Conservation (phyloP, 2,113 vertebrate species). For the Engystomops pustulosus region DNA sequence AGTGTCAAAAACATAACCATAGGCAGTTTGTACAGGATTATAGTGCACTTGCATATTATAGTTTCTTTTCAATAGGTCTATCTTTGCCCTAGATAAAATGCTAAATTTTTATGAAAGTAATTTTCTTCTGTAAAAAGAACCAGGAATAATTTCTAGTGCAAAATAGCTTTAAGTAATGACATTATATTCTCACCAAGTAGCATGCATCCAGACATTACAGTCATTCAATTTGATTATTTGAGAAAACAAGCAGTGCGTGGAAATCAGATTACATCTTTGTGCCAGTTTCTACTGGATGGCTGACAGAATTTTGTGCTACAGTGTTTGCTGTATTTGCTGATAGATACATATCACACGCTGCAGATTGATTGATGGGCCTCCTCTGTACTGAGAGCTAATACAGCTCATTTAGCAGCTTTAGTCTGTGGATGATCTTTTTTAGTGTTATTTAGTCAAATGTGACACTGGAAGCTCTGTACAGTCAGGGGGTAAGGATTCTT, state of each 20-base stretch:
- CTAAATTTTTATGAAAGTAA: background rate
- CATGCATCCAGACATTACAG: background rate
- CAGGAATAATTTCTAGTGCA: background rate
- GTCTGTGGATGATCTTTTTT: slow-evolving; percentile 15
- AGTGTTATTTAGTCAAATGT: slow-evolving; percentile 12
- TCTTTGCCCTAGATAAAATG: background rate
- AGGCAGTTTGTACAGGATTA: no score
- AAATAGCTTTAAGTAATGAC: slow-evolving; percentile 5
- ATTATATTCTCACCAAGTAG: background rate
- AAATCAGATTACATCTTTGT: slow-evolving; percentile 51
- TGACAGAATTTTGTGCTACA: slow-evolving; percentile 29
- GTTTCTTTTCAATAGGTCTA: background rate
- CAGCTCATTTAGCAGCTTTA: slow-evolving; percentile 38
- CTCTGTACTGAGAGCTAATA: background rate
- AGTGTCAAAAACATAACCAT: no score
- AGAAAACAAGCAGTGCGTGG: slow-evolving; percentile 52
- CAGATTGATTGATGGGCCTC: slow-evolving; percentile 39
- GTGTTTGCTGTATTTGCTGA: slow-evolving; percentile 23
- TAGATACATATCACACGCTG: slow-evolving; percentile 34
- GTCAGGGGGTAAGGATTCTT: no score
- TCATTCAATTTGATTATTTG: slow-evolving; percentile 39
- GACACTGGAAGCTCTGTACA: background rate
- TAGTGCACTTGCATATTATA: no score
- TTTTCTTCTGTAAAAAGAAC: background rate
- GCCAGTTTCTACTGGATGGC: slow-evolving; percentile 32